Percentiles rank a stretch among this genome's conserved stretches.
Conservation (phyloP, 2,888 invertebrate genomes). For the Epiblema foenella region DNA sequence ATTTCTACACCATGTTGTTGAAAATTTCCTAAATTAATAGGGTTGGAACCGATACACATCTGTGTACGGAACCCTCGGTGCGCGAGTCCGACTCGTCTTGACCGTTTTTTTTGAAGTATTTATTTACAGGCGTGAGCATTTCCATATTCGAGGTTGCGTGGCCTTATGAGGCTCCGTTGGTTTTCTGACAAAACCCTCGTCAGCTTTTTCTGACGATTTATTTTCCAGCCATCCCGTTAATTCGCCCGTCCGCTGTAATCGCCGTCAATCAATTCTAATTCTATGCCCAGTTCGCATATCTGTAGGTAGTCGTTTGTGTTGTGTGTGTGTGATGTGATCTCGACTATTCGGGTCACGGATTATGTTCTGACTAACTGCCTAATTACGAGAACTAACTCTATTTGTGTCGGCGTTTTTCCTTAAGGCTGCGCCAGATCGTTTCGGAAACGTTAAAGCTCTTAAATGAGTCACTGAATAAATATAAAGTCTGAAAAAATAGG, state of each 20-base stretch:
- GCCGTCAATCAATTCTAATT: constrained; percentile 1
- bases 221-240: constrained; percentile 5
- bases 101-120: no score
- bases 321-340: constrained; percentile 12
- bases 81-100: no score
- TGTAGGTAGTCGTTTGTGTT: constrained; percentile 8
- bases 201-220: background rate
- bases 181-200: background rate
- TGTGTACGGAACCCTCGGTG: no score
- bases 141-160: no score
- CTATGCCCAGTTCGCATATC: constrained; percentile 12
- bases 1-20: no score
- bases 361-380: constrained; percentile 20
- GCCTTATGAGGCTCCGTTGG: background rate
- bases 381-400: constrained; percentile 1
- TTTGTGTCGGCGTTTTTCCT: constrained; percentile 8
- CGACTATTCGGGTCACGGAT: constrained; percentile 32
- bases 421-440: background rate
- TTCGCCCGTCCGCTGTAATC: constrained; percentile 1
- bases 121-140: no score
- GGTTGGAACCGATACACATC: no score
- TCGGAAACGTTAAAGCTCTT: no score
- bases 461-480: no score
- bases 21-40: no score
- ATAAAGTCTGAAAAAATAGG: no score